These are phyloP conservation scores for Phalera bucephala DNA, from an alignment of 2,888 invertebrate species.

Conservation along the genomic window DNA sequence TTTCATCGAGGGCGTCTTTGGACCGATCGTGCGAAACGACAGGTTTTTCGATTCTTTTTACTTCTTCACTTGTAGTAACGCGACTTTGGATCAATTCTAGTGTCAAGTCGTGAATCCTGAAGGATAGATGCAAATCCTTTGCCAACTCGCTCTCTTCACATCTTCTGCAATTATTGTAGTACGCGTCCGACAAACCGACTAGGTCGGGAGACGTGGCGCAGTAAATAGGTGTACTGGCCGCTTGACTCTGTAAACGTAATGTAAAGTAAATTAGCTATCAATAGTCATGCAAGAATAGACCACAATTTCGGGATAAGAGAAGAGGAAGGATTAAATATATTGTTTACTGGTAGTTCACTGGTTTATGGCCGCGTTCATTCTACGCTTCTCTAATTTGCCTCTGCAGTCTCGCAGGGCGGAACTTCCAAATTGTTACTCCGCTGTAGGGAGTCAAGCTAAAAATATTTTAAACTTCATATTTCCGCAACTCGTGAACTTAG, in stretches of 20 bases:
- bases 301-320: too few relatives aligned
- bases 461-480: too few relatives aligned
- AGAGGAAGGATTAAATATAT: too few relatives aligned
- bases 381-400: too few relatives aligned
- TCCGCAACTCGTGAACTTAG: too few relatives aligned
- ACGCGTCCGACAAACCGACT: conserved; percentile 90
- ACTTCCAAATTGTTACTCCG: too few relatives aligned
- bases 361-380: too few relatives aligned
- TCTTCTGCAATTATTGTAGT: conserved; percentile 94
- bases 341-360: too few relatives aligned
- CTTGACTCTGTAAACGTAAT: conserved; percentile 90
- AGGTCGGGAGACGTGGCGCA: conserved; percentile 93
- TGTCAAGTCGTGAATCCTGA: conserved; percentile 56
- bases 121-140: conserved; percentile 58
- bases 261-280: too few relatives aligned
- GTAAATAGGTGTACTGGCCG: conserved; percentile 93
- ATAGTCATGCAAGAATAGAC: too few relatives aligned
- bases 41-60: conserved; percentile 6
- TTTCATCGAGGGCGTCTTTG: conserved; percentile 34
- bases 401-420: too few relatives aligned
- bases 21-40: conserved; percentile 11
- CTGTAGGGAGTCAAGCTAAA: too few relatives aligned
- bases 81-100: conserved; percentile 47
- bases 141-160: conserved; percentile 76
- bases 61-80: conserved; percentile 17